Percentiles rank a stretch among this genome's conserved stretches.
These are phyloP conservation scores for Drosophila obscura DNA, from an alignment of 1,140 invertebrate species.

Conservation along the genomic window DNA sequence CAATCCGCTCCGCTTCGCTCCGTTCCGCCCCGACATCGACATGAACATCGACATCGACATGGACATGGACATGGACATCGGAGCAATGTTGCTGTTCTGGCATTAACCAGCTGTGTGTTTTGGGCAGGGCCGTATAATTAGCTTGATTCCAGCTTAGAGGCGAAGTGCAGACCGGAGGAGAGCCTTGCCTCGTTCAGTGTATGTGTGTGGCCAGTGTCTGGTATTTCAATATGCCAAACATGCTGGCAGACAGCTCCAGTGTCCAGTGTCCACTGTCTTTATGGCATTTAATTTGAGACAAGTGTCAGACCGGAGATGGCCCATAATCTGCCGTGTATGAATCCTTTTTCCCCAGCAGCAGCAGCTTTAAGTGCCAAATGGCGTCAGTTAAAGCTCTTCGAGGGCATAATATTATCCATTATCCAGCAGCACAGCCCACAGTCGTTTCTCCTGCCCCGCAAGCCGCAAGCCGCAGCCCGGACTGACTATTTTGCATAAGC, in stretches of 20 bases:
- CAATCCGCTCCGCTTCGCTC: too few relatives aligned
- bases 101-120: conserved; percentile 16
- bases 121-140: conserved; percentile 39
- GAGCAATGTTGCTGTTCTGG: background rate
- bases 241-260: background rate
- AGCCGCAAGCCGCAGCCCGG: conserved; percentile 55
- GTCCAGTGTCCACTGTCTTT: too few relatives aligned
- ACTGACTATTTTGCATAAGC: conserved; percentile 70
- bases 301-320: background rate
- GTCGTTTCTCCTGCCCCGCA: background rate
- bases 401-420: background rate
- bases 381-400: conserved; percentile 5
- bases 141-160: conserved; percentile 6
- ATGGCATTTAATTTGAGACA: too few relatives aligned
- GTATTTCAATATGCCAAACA: conserved; percentile 17
- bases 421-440: too few relatives aligned
- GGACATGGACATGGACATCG: background rate
- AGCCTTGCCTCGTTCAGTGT: background rate
- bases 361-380: conserved; percentile 6
- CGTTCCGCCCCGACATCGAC: too few relatives aligned
- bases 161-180: background rate
- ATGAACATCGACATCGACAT: too few relatives aligned
- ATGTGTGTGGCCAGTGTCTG: background rate
- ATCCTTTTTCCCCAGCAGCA: too few relatives aligned
- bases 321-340: too few relatives aligned